Conservation (phyloP, 2,797 vertebrate species). For the Alfaro cultratus region DNA sequence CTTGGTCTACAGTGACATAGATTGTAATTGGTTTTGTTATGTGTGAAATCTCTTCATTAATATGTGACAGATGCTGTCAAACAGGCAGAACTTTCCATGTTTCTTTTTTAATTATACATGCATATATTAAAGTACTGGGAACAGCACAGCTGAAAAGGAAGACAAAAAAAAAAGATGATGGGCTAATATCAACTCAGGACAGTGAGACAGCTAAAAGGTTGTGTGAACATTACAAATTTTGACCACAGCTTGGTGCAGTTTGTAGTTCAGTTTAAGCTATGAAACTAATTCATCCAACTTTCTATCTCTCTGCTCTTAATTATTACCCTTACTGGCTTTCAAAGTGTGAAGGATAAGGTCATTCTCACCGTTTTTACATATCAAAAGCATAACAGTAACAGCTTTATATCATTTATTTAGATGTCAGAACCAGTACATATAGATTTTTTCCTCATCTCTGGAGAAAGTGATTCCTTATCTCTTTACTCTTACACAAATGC, state of each 20-base stretch:
- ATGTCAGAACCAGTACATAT: background rate
- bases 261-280: too few relatives aligned
- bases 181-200: background rate
- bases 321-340: background rate
- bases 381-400: background rate
- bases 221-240: background rate
- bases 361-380: background rate
- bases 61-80: slow-evolving; percentile 43
- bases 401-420: background rate
- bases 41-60: slow-evolving; percentile 34
- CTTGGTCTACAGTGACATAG: slow-evolving; percentile 26
- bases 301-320: background rate
- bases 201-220: background rate
- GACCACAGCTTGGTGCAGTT: background rate
- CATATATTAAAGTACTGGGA: background rate
- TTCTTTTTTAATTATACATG: slow-evolving; percentile 10
- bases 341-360: background rate
- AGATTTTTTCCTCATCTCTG: background rate
- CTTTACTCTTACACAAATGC: background rate
- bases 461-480: background rate
- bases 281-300: too few relatives aligned
- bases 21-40: slow-evolving; percentile 42
- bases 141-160: background rate
- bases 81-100: background rate
- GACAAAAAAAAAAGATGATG: background rate